Evolutionary conservation across 2,113 vertebrate species (phyloP), one percentile per base, ranked within the genome.

Genomic region (Sander vitreus): DNA sequence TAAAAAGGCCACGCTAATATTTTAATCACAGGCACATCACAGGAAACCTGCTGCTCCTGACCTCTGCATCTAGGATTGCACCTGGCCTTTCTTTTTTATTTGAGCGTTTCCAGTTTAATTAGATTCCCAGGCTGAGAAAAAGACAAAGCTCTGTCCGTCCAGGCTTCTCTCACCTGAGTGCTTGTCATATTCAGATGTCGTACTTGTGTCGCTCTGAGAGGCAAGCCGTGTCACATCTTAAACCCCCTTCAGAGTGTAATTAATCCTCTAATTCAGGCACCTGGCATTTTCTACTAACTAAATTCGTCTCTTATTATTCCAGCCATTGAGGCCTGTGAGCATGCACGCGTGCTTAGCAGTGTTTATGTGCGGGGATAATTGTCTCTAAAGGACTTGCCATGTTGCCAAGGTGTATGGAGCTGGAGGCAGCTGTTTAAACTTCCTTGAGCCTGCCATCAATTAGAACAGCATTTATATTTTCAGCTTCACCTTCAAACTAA

Each of bases 401-500:
- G 76, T 76, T 45, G 21, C 76, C 59, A 43, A 70, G 89, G 78
- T 91, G 80, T 70, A 19, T 3, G 43, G 58, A 39, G 73, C 80
- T 30, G 73, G 30, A 79, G 82, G 86, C 81, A 89, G 91, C 86
- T 88, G 87, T 82, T 92, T 80, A 76, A 84, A 59, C 60, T 86
- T 90, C 90, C 88, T 88, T 75, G 76, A 90, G 88, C 83, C 36
- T 47, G 79, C 84, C 81, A 89, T 92, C 90, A 91, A 93, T 90
- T 90, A 93, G 58, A 83, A 80, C 81, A 51, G 74, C 66, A 13
- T 76, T 66, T 76, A 79, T 50, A 63, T 53, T 80, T 81, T 73
- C 73, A 39, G 80, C 82, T 57, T 93, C 92, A 93, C 91, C 93
- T 93, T 91, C 91, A 90, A 85, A 90, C 86, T 74, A 65, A 88